Evolutionary conservation across 2,888 invertebrate species (phyloP), one percentile per base, ranked within the genome.

Genomic region (Gortyna flavago): DNA sequence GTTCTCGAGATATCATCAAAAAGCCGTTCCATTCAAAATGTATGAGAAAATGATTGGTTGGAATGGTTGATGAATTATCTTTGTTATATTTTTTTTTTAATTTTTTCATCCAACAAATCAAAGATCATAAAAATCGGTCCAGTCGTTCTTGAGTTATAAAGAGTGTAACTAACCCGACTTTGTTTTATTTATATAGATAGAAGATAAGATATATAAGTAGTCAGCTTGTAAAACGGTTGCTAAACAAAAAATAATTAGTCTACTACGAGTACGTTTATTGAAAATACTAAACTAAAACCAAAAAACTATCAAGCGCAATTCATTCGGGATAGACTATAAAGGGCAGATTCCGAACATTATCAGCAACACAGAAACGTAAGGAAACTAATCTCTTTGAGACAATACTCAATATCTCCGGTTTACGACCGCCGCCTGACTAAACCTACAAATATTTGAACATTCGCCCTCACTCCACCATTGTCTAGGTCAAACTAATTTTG

Each of bases 401-500:
- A 96, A 96, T 96, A 93, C 94, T 91, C 89, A 94, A 94, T 95
- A 96, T 95, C 95, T 95, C 92, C 93, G 94, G 94, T 96, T 96
- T 95, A 96, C 95, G 96, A 94, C 93, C 88, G 86, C 90, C 88
- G 88, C 87, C 90, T 91, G 91, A 92, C 93, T 93, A 93, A 92
- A 94, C 93, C 93, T 93, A 94, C 95, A 96, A 96, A 95, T 96
- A 96, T 96, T 95, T 95, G 94, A 96, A 93, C 94, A 93, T 92
- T 91, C 90, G 13, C 87, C 89, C 91, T 91, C 90, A 89, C 91
- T 76, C 87, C 90, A 89, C 91, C 92, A 95, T 95, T 96, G 96
- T 96, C 94, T 94, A 95, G 95, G 95, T 95, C 95, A 93, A 96
- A 95, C 95, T 95, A 95, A 96, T 95, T 95, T 93, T 93, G 93